Conservation (phyloP, 53 echinoderm and acorn worm genomes). For the Arbacia lixula region DNA sequence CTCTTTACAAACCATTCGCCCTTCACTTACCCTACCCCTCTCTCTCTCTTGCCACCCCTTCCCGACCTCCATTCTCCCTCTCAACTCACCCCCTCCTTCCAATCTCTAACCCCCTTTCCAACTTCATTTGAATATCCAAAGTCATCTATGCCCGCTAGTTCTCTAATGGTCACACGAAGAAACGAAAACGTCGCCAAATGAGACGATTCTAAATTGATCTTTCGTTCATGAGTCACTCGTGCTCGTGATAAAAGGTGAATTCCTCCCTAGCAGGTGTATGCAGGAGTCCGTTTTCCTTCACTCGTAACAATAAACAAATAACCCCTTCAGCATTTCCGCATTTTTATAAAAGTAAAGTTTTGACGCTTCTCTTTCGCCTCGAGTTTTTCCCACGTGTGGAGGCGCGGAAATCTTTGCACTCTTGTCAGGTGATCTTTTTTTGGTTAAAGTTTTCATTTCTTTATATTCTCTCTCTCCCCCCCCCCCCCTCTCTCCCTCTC, state of each 20-base stretch:
- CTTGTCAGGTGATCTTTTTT: neutral
- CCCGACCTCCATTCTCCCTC: neutral
- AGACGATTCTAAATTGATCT: too few relatives aligned
- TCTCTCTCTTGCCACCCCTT: too few relatives aligned
- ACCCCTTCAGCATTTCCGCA: slow-evolving; percentile 51
- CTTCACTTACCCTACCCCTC: neutral
- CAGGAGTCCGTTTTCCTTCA: too few relatives aligned
- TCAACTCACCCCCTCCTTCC: too few relatives aligned
- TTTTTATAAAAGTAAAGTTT: slow-evolving; percentile 28
- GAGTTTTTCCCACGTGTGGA: slow-evolving; percentile 49
- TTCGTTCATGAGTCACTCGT: too few relatives aligned
- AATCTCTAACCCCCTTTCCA: neutral
- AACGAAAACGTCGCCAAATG: too few relatives aligned
- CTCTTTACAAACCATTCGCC: neutral
- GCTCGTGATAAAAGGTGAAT: too few relatives aligned
- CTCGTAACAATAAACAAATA: slow-evolving; percentile 54
- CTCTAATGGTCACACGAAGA: too few relatives aligned
- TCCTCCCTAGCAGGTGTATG: too few relatives aligned
- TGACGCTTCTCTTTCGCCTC: neutral
- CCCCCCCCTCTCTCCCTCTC: neutral
- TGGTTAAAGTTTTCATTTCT: neutral
- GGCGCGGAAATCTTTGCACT: neutral
- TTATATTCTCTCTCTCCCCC: slow-evolving; percentile 7
- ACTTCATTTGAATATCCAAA: too few relatives aligned
- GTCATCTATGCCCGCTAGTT: too few relatives aligned